phyloP scores from a whole-genome alignment of 1,140 invertebrate species.

The Andrena cerasifolii region DNA sequence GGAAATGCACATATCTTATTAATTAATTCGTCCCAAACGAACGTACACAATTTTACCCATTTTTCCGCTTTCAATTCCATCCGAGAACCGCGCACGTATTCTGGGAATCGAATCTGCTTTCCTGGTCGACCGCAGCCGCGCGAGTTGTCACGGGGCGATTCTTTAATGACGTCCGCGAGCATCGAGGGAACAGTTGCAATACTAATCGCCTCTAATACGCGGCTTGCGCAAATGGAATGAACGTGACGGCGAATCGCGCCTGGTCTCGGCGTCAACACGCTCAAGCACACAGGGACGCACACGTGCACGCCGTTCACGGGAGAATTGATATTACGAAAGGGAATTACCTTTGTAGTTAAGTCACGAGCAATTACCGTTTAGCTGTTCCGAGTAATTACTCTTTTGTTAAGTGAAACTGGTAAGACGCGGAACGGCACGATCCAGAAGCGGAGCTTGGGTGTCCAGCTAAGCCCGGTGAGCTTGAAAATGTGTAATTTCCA shows the following conservation, averaged over 20 bases:
- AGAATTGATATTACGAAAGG: slow-evolving; percentile 61
- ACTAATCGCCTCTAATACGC: slow-evolving; percentile 60
- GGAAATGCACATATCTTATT: too few relatives aligned
- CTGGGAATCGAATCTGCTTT: too few relatives aligned
- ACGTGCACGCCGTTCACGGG: slow-evolving; percentile 25
- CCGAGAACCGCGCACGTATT: too few relatives aligned
- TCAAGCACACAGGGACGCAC: too few relatives aligned
- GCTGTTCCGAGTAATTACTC: slow-evolving; percentile 46
- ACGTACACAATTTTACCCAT: too few relatives aligned
- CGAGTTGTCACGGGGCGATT: slow-evolving; percentile 31
- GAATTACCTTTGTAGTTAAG: slow-evolving; percentile 52
- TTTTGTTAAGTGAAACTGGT: slow-evolving; percentile 50
- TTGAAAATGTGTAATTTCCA: slow-evolving; percentile 21
- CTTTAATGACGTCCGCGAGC: slow-evolving; percentile 40
- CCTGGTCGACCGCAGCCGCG: too few relatives aligned
- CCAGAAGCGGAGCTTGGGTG: background rate
- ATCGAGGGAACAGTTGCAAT: slow-evolving; percentile 41
- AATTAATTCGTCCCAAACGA: too few relatives aligned
- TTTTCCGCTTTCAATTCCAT: too few relatives aligned
- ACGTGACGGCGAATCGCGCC: slow-evolving; percentile 37
- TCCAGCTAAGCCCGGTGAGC: slow-evolving; percentile 8
- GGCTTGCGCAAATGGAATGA: slow-evolving; percentile 41
- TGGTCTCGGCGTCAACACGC: slow-evolving; percentile 23
- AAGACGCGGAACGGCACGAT: slow-evolving; percentile 43
- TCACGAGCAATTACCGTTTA: slow-evolving; percentile 53